Percentiles rank a stretch among this genome's conserved stretches.
These are phyloP conservation scores for Prunella himalayana DNA, from an alignment of 2,113 vertebrate species.

Conservation along the genomic window DNA sequence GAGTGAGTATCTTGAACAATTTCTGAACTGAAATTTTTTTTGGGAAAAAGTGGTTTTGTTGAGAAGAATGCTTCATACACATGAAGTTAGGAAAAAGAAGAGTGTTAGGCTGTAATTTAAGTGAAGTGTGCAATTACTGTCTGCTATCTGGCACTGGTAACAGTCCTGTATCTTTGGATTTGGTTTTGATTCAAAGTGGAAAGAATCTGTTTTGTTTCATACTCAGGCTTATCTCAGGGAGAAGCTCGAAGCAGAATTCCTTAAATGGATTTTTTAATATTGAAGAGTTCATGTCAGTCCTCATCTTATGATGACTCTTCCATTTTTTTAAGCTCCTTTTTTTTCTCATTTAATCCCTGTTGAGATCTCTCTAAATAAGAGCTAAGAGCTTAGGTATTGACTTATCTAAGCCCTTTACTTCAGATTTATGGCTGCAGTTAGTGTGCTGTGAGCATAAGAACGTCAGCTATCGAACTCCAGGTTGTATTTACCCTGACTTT, in stretches of 20 bases:
- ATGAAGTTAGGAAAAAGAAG: not conserved
- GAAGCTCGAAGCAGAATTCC: not conserved
- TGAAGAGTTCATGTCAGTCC: conserved; percentile 11
- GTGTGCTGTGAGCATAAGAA: conserved; percentile 19
- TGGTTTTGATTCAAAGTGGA: not conserved
- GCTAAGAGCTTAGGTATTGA: conserved; percentile 45
- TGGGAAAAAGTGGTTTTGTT: not conserved
- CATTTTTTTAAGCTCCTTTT: conserved; percentile 42
- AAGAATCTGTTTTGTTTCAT: not conserved
- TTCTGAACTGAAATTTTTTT: not conserved
- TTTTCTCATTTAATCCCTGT: conserved; percentile 44
- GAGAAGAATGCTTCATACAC: not conserved
- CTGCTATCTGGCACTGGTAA: not conserved
- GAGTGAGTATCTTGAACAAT: not conserved
- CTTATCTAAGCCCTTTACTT: conserved; percentile 33
- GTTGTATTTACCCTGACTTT: not conserved
- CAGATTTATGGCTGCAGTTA: conserved; percentile 52
- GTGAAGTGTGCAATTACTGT: not conserved
- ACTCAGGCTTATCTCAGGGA: not conserved
- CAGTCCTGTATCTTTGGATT: not conserved
- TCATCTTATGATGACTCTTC: conserved; percentile 45
- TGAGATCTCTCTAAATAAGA: conserved; percentile 56
- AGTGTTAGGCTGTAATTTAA: not conserved
- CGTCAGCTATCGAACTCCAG: not conserved
- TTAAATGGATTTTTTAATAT: conserved; percentile 38